Evolutionary conservation across 2,113 vertebrate genomes (phyloP).

Genomic region (Pontoporia blainvillei): DNA sequence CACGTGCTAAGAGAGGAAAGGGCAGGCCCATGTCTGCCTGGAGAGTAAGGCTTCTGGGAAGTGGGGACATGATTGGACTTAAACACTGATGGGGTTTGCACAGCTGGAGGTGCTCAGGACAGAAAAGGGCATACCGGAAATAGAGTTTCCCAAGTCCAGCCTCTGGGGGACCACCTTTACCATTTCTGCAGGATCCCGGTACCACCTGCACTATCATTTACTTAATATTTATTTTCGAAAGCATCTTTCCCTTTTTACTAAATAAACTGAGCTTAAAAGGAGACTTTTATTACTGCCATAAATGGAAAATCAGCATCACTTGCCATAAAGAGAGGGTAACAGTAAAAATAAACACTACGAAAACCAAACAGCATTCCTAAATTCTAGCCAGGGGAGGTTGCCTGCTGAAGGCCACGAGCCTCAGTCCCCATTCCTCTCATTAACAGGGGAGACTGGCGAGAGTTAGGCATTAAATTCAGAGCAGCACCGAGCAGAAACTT

Average conservation of each 20-base stretch:
- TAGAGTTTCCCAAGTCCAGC: neutral
- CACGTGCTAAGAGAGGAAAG: accelerated
- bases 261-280: slow-evolving; percentile 71
- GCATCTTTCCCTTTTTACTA: slow-evolving; percentile 68
- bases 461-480: neutral
- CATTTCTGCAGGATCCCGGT: neutral
- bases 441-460: neutral
- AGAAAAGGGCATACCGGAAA: neutral
- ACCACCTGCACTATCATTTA: slow-evolving; percentile 40
- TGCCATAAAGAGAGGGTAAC: slow-evolving; percentile 66
- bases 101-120: neutral
- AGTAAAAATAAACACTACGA: slow-evolving; percentile 57
- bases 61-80: neutral
- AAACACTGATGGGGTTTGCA: neutral
- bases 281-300: slow-evolving; percentile 69
- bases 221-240: slow-evolving; percentile 62
- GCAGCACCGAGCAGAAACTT: neutral
- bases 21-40: neutral
- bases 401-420: neutral
- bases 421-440: neutral
- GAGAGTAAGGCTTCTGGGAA: neutral
- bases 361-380: neutral
- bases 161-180: neutral
- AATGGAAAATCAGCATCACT: slow-evolving; percentile 65
- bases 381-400: neutral